Base-by-base conservation (phyloP, 1,140 invertebrate species). In the Dolichoris vasculosae region DNA sequence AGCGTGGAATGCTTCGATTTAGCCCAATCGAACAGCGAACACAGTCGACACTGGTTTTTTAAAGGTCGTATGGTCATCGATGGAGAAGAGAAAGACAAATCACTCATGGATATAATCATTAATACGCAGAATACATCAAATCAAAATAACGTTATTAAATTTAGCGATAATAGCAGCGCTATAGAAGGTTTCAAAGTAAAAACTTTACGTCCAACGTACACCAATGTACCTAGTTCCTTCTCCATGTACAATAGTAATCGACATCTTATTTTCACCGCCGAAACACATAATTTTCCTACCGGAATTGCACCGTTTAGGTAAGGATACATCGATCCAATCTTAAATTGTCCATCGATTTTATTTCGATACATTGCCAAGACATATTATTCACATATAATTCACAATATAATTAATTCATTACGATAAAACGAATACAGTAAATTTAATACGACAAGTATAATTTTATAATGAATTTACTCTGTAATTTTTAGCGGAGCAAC, bases 201-300 rank as follows among this genome's bases (percentile, higher is more conserved):
- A 43, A 94, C 95, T 85, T 89, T 98, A 48, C 91, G 94, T 78
- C 97, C 98, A 0, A 91, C 89, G 59, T 92, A 95, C 38, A 94
- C 95, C 17, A 78, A 91, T 51, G 93, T 91, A 51, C 94, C 97
- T 0, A 96, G 97, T 84, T 90, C 94, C 87, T 95, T 99, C 71
- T 87, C 92, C 17, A 86, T 95, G 64, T 90, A 95, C 55, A 88
- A 93, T 15, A 92, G 94, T 0, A 94, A 95, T n/a, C 96, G 96
- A 11, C 97, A 99, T 93, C 95, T 99, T n/a, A 98, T 99, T 89
- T 99, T 99, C 89, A 99, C 99, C 13, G 99, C 99, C 0, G 99
- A 99, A 94, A 99, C 99, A 0, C 99, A 99, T 91, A 99, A 99
- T 91, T 99, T 99, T 94, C 99, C 99, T 11, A 99, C 99, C 64